These are phyloP conservation scores for Rhagologus leucostigma DNA, from an alignment of 2,113 vertebrate species.

Conservation along the genomic window DNA sequence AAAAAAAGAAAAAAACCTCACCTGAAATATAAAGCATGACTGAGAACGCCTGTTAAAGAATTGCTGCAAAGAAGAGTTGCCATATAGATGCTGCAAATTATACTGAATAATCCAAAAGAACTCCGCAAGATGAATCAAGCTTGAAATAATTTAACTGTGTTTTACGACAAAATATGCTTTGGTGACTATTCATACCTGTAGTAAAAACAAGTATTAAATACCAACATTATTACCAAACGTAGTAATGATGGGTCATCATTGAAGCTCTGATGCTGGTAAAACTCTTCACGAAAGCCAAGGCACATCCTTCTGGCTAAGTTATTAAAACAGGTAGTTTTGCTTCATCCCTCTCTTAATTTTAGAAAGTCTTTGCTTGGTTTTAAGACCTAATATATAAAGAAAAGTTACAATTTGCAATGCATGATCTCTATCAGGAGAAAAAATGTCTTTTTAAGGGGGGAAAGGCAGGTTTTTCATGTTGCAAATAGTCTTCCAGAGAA, in stretches of 20 bases:
- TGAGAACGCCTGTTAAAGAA: background rate
- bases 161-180: background rate
- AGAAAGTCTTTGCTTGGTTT: background rate
- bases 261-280: background rate
- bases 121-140: background rate
- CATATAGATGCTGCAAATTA: background rate
- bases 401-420: background rate
- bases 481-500: constrained; percentile 34
- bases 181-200: background rate
- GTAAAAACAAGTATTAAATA: background rate
- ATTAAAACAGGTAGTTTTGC: background rate
- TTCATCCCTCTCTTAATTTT: background rate
- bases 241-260: background rate
- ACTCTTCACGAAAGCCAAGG: background rate
- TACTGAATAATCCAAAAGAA: background rate
- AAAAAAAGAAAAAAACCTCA: background rate
- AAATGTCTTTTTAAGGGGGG: background rate
- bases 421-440: background rate
- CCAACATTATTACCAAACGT: background rate
- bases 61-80: background rate
- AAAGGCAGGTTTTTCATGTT: background rate
- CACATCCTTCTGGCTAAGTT: background rate
- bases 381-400: background rate
- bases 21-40: background rate
- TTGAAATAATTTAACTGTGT: background rate